Evolutionary conservation across 2,888 invertebrate species (phyloP).

Genomic region (Idaea biselata): DNA sequence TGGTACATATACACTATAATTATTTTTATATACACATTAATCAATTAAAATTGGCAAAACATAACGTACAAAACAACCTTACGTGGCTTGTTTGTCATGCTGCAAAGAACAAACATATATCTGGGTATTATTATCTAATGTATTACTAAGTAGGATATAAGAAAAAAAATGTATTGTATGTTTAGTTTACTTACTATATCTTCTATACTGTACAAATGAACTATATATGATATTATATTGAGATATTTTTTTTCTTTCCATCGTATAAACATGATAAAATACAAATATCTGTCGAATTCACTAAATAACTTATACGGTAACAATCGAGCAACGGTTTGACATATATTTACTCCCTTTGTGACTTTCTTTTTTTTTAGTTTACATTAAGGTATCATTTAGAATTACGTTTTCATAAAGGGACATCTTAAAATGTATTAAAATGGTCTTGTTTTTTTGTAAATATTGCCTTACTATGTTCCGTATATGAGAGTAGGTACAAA

Average conservation of each 20-base stretch:
- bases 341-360: slow-evolving; percentile 72
- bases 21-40: slow-evolving; percentile 34
- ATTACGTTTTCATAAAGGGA: slow-evolving; percentile 41
- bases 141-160: slow-evolving; percentile 73
- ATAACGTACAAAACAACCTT: slow-evolving; percentile 44
- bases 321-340: slow-evolving; percentile 72
- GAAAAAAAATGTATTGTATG: slow-evolving; percentile 59
- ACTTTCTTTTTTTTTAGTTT: slow-evolving; percentile 49
- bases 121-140: slow-evolving; percentile 71
- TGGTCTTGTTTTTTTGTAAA: slow-evolving; percentile 56
- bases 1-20: slow-evolving; percentile 47
- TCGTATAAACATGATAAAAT: slow-evolving; percentile 80
- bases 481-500: slow-evolving; percentile 11
- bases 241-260: slow-evolving; percentile 69
- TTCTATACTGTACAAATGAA: slow-evolving; percentile 76
- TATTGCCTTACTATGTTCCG: slow-evolving; percentile 34
- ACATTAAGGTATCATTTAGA: slow-evolving; percentile 38
- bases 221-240: slow-evolving; percentile 71
- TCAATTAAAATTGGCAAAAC: slow-evolving; percentile 46
- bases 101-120: slow-evolving; percentile 64
- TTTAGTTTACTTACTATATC: slow-evolving; percentile 53
- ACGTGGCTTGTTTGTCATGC: slow-evolving; percentile 65
- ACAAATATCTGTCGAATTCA: slow-evolving; percentile 71
- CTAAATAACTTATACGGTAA: slow-evolving; percentile 74
- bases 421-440: slow-evolving; percentile 47